Evolutionary conservation across 1,140 invertebrate genomes (phyloP).

Genomic region (Drosophila guanche): DNA sequence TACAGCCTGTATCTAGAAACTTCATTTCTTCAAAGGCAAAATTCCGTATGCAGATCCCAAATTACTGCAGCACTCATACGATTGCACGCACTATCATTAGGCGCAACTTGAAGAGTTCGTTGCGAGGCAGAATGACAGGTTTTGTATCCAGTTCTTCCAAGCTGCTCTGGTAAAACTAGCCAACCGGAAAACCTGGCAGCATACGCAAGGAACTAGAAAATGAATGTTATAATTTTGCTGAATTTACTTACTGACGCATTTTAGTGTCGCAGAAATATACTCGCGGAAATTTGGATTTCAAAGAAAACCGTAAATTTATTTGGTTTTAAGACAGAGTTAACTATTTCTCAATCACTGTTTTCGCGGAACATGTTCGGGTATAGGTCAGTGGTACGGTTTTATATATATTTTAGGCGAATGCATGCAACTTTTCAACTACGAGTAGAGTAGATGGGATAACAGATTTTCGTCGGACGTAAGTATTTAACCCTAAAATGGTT

Average conservation of each 20-base stretch:
- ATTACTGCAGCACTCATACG: slow-evolving; percentile 12
- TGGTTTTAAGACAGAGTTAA: too few species aligned
- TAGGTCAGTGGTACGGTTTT: too few species aligned
- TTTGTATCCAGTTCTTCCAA: slow-evolving; percentile 63
- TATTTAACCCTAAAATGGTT: too few species aligned
- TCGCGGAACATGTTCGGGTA: too few species aligned
- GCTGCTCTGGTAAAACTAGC: slow-evolving; percentile 53
- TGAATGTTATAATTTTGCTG: slow-evolving; percentile 23
- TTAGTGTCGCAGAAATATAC: slow-evolving; percentile 1
- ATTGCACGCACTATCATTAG: slow-evolving; percentile 55
- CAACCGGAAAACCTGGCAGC: slow-evolving; percentile 24
- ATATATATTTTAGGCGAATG: too few species aligned
- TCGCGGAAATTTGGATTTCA: slow-evolving; percentile 4
- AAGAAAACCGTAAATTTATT: not conserved
- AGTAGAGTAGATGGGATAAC: too few species aligned
- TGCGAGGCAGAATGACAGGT: slow-evolving; percentile 49
- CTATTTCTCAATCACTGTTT: too few species aligned
- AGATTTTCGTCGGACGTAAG: too few species aligned
- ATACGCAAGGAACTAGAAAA: slow-evolving; percentile 38
- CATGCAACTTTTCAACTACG: too few species aligned
- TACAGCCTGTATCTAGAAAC: slow-evolving; percentile 4
- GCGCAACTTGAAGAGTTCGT: slow-evolving; percentile 26
- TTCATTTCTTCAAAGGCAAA: slow-evolving; percentile 1
- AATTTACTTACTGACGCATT: slow-evolving; percentile 24
- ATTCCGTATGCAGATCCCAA: slow-evolving; percentile 7